Conservation (phyloP, 1,140 invertebrate species). For the Heliconius hermathena region DNA sequence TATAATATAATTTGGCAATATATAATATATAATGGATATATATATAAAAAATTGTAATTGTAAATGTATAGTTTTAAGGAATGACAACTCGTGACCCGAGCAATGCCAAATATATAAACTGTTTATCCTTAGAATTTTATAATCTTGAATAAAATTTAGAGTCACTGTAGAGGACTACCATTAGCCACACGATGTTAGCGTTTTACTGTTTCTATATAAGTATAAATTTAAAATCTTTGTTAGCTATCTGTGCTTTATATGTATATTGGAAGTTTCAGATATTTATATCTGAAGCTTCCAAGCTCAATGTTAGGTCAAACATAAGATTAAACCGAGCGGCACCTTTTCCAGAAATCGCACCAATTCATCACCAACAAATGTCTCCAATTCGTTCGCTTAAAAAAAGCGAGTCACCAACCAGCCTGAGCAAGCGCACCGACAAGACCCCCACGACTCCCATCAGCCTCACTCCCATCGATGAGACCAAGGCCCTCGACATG, state of each 20-base stretch:
- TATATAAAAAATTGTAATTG: conserved; percentile 9
- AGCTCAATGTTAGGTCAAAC: background rate
- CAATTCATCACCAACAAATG: conserved; percentile 80
- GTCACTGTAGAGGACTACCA: conserved; percentile 35
- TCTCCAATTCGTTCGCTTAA: conserved; percentile 77
- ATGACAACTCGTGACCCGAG: conserved; percentile 27
- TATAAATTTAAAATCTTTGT: conserved; percentile 27
- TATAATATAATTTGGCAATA: conserved; percentile 10
- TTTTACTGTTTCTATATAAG: conserved; percentile 29
- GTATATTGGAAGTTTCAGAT: conserved; percentile 20
- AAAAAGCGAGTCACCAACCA: conserved; percentile 77
- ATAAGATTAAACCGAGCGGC: conserved; percentile 37
- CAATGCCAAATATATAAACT: conserved; percentile 33
- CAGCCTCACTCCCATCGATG: conserved; percentile 79
- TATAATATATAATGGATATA: conserved; percentile 14
- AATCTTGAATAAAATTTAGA: conserved; percentile 34
- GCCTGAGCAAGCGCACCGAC: conserved; percentile 73
- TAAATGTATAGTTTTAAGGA: conserved; percentile 32
- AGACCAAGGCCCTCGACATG: conserved; percentile 77
- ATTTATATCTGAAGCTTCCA: background rate
- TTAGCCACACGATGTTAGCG: conserved; percentile 39
- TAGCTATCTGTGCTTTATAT: conserved; percentile 39
- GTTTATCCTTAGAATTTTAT: conserved; percentile 34
- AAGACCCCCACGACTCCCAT: conserved; percentile 79
- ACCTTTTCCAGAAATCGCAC: conserved; percentile 79